phyloP scores from a whole-genome alignment of 2,888 invertebrate species.

The Mellilla xanthometata region DNA sequence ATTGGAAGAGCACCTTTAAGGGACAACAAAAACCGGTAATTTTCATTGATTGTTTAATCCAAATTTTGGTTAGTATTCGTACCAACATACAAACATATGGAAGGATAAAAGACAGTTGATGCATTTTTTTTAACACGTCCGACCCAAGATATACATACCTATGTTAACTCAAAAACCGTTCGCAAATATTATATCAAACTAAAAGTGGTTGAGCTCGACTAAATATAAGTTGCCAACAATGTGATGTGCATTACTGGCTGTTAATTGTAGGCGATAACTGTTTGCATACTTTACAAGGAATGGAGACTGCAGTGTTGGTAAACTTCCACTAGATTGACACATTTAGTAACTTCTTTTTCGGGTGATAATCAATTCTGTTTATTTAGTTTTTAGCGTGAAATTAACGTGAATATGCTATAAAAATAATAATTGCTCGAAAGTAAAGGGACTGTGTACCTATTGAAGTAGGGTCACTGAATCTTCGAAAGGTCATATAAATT shows the following conservation, averaged over 20 bases:
- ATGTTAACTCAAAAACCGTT: too few relatives aligned
- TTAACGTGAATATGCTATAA: slow-evolving; percentile 22
- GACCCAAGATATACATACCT: too few relatives aligned
- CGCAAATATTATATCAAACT: too few relatives aligned
- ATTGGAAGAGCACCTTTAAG: too few relatives aligned
- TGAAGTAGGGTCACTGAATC: slow-evolving; percentile 7
- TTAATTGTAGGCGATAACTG: slow-evolving; percentile 23
- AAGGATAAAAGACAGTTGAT: too few relatives aligned
- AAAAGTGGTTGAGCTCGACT: too few relatives aligned
- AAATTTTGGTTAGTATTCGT: too few relatives aligned
- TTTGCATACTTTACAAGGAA: slow-evolving; percentile 17
- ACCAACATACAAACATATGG: too few relatives aligned
- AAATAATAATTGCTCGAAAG: slow-evolving; percentile 22
- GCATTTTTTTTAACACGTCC: too few relatives aligned
- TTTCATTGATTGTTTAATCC: too few relatives aligned
- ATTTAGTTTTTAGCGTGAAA: slow-evolving; percentile 39
- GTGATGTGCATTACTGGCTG: slow-evolving; percentile 30
- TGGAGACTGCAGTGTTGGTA: slow-evolving; percentile 25
- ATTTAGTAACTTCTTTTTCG: slow-evolving; percentile 25
- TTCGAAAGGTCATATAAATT: slow-evolving; percentile 4
- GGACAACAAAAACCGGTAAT: too few relatives aligned
- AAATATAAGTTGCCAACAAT: too few relatives aligned
- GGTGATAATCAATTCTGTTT: slow-evolving; percentile 39
- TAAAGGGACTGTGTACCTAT: slow-evolving; percentile 11
- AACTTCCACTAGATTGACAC: slow-evolving; percentile 27